A percentile compares a stretch with the other conserved stretches of the same genome.
These are phyloP conservation scores for Monomorium pharaonis DNA, from an alignment of 1,140 invertebrate species.

Conservation along the genomic window DNA sequence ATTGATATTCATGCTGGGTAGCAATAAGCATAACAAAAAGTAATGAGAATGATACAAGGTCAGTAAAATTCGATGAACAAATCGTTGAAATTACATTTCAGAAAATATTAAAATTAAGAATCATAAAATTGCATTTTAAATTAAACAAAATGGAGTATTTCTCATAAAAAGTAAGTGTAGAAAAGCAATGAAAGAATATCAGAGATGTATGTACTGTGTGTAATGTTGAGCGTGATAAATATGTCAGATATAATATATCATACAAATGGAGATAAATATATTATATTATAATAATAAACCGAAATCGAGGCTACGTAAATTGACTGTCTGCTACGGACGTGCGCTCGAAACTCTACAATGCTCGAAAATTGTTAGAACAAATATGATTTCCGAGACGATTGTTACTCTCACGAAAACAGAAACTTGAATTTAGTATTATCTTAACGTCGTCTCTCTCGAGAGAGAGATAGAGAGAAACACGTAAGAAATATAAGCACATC, in stretches of 20 bases:
- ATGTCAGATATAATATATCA: not conserved
- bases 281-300: not conserved
- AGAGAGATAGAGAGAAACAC: not conserved
- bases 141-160: not conserved
- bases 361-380: conserved; percentile 18
- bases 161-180: not conserved
- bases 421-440: conserved; percentile 20
- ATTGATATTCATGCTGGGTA: too few relatives aligned
- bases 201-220: not conserved
- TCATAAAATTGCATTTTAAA: not conserved
- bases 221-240: not conserved
- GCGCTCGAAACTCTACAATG: not conserved
- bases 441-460: not conserved
- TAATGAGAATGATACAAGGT: not conserved
- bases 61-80: not conserved
- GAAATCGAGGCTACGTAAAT: not conserved
- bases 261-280: conserved; percentile 1
- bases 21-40: not conserved
- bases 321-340: not conserved
- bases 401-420: conserved; percentile 11
- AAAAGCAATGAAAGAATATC: not conserved
- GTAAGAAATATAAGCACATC: not conserved
- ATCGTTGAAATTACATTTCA: not conserved
- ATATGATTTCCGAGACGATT: conserved; percentile 18
- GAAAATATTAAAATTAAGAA: not conserved